Conservation (phyloP, 2,888 invertebrate species). For the Pristionchus mayeri region DNA sequence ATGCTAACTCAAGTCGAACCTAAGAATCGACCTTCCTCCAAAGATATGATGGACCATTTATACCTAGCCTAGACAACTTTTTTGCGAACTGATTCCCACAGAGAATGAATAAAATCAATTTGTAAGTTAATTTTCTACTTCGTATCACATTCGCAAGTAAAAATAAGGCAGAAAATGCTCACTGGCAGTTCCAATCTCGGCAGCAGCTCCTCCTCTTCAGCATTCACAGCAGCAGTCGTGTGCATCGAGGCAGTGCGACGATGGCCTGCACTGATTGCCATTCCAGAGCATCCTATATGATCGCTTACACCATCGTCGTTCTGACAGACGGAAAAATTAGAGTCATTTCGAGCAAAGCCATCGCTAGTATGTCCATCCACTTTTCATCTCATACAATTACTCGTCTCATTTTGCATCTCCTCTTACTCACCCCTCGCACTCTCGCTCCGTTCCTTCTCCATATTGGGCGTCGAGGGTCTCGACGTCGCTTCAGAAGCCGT, state of each 20-base stretch:
- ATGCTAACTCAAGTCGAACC: not conserved
- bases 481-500: not conserved
- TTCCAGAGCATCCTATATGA: too few species aligned
- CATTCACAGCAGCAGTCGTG: not conserved
- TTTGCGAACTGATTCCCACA: too few species aligned
- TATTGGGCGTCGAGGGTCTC: conserved; percentile 21
- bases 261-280: too few species aligned
- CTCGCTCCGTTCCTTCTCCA: conserved; percentile 6
- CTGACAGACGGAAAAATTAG: too few species aligned
- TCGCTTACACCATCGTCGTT: too few species aligned
- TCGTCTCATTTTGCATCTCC: not conserved
- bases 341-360: too few species aligned
- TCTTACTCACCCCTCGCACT: not conserved
- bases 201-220: not conserved
- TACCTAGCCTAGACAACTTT: not conserved
- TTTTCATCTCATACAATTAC: too few species aligned
- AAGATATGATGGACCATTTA: not conserved
- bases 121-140: too few species aligned
- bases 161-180: not conserved
- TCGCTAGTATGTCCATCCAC: not conserved
- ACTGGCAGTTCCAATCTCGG: conserved; percentile 38
- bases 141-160: too few species aligned
- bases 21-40: not conserved
- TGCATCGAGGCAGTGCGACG: conserved; percentile 27
- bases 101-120: too few species aligned